Evolutionary conservation across 1,140 invertebrate genomes (phyloP).

Genomic region (Neodiprion fabricii): DNA sequence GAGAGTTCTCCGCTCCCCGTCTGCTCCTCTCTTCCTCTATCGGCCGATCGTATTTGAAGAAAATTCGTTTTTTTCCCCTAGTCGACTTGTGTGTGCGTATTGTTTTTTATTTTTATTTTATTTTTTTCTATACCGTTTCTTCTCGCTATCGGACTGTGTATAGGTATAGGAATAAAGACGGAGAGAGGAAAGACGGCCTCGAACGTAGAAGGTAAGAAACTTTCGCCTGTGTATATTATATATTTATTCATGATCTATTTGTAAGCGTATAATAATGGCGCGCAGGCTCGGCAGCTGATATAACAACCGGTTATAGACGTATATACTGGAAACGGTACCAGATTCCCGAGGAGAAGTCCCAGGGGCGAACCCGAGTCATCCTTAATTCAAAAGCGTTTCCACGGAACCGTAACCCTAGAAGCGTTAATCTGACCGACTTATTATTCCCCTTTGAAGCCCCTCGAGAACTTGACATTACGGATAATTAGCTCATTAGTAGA

Average conservation of each 20-base stretch:
- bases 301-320: too few relatives aligned
- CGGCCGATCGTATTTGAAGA: background rate
- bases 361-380: background rate
- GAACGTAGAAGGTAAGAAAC: too few relatives aligned
- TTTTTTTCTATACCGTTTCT: too few relatives aligned
- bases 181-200: too few relatives aligned
- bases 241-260: too few relatives aligned
- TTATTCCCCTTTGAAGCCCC: background rate
- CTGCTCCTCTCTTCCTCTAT: background rate
- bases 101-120: too few relatives aligned
- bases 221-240: too few relatives aligned
- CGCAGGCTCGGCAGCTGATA: too few relatives aligned
- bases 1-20: background rate
- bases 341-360: background rate
- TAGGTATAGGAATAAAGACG: background rate
- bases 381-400: background rate
- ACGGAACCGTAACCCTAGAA: slow-evolving; percentile 1
- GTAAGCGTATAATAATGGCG: too few relatives aligned
- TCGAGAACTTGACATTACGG: background rate
- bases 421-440: slow-evolving; percentile 1
- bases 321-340: background rate
- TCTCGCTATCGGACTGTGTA: too few relatives aligned
- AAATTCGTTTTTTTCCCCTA: too few relatives aligned
- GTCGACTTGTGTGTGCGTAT: too few relatives aligned
- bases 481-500: slow-evolving; percentile 1